Conservation (phyloP, 2,113 vertebrate genomes). For the Sylvilagus bachmani region DNA sequence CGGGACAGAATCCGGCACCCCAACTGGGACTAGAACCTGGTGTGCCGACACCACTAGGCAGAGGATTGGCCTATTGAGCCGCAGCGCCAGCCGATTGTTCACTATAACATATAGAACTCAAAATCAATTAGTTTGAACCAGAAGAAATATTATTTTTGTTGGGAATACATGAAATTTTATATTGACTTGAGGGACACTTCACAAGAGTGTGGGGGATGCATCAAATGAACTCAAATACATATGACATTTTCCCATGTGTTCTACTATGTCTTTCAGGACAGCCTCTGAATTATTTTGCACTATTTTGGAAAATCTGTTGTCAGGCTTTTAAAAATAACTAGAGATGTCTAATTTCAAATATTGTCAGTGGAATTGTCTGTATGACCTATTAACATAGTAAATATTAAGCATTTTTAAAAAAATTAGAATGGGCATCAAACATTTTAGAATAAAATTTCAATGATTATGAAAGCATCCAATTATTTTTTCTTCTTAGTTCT, state of each 20-base stretch:
- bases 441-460: neutral
- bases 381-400: neutral
- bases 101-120: neutral
- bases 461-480: neutral
- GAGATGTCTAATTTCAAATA: neutral
- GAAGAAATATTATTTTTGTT: constrained; percentile 9
- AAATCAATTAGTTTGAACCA: neutral
- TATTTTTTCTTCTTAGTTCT: neutral
- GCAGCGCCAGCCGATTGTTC: no score
- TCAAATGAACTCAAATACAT: neutral
- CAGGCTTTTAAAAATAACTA: neutral
- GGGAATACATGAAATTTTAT: neutral
- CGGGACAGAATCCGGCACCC: no score
- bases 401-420: neutral
- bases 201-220: no score
- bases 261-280: neutral
- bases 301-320: neutral
- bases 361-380: neutral
- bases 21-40: no score
- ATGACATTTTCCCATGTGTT: neutral
- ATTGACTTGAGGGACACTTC: neutral
- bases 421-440: neutral
- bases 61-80: no score
- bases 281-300: neutral
- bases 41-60: no score